Conservation (phyloP, 2,797 vertebrate species). For the Phoebastria nigripes region DNA sequence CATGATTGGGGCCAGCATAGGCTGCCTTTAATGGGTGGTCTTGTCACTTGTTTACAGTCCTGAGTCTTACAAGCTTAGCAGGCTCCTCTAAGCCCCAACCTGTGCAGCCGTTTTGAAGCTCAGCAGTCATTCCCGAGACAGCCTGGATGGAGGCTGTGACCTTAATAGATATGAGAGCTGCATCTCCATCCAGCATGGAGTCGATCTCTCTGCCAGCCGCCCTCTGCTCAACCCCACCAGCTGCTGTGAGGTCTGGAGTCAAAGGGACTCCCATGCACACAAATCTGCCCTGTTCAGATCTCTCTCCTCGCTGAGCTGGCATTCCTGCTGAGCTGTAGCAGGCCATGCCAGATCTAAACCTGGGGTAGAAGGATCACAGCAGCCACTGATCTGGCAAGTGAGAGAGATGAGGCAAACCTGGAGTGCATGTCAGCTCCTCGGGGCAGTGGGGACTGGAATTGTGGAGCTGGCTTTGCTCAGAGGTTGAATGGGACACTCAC, state of each 20-base stretch:
- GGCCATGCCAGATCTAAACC: background rate
- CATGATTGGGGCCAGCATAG: background rate
- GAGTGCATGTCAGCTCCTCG: background rate
- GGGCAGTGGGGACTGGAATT: too few relatives aligned
- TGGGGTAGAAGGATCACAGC: background rate
- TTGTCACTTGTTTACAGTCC: conserved; percentile 34
- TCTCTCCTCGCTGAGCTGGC: background rate
- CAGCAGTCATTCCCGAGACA: background rate
- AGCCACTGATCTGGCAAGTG: background rate
- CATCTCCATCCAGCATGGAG: background rate
- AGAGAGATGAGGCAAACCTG: background rate
- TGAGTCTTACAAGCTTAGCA: background rate
- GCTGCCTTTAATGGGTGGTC: conserved; percentile 34
- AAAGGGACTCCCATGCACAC: background rate
- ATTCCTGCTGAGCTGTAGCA: background rate
- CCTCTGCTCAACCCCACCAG: background rate
- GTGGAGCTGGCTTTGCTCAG: background rate
- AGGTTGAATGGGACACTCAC: background rate
- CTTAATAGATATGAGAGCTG: background rate
- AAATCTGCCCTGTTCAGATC: background rate
- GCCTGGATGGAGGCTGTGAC: background rate
- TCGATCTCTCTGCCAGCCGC: background rate
- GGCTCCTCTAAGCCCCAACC: background rate
- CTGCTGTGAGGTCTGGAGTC: background rate
- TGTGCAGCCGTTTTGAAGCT: background rate